Evolutionary conservation across 1,140 invertebrate species (phyloP).

Genomic region (Zaprionus lachaisei): DNA sequence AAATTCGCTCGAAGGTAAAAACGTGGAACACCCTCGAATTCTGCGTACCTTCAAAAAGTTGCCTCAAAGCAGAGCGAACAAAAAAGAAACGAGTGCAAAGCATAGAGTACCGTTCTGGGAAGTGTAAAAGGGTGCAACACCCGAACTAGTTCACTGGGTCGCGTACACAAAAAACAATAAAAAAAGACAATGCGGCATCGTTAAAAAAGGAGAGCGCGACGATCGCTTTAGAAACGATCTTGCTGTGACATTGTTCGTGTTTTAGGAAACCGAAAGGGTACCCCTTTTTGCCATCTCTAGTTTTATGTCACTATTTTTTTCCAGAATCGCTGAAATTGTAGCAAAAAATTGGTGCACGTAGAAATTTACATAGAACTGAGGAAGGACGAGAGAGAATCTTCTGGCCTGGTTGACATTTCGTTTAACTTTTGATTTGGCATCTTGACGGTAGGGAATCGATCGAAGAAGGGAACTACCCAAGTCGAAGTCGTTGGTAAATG

Average conservation of each 20-base stretch:
- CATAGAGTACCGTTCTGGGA: slow-evolving; percentile 19
- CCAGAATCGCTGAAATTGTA: slow-evolving; percentile 56
- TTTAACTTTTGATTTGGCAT: slow-evolving; percentile 82
- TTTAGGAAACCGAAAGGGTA: slow-evolving; percentile 4
- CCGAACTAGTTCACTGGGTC: slow-evolving; percentile 73
- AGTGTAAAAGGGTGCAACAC: slow-evolving; percentile 52
- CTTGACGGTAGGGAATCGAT: slow-evolving; percentile 45
- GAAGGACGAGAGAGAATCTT: slow-evolving; percentile 29
- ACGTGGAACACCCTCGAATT: slow-evolving; percentile 27
- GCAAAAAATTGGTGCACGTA: slow-evolving; percentile 73
- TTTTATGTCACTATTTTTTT: slow-evolving; percentile 42
- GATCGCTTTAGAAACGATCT: neutral
- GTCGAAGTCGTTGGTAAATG: slow-evolving; percentile 52
- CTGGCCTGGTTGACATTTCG: slow-evolving; percentile 41
- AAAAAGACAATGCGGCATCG: slow-evolving; percentile 51
- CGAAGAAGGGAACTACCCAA: neutral
- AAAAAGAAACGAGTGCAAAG: slow-evolving; percentile 32
- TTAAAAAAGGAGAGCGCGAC: slow-evolving; percentile 78
- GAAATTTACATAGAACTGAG: slow-evolving; percentile 69
- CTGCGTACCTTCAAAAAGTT: slow-evolving; percentile 62
- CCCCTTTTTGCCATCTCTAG: slow-evolving; percentile 19
- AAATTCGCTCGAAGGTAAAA: slow-evolving; percentile 52
- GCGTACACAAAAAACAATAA: slow-evolving; percentile 54
- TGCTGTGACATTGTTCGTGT: slow-evolving; percentile 45
- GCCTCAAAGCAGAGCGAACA: slow-evolving; percentile 63